Conservation (phyloP, 2,888 invertebrate genomes). For the Tuta absoluta region DNA sequence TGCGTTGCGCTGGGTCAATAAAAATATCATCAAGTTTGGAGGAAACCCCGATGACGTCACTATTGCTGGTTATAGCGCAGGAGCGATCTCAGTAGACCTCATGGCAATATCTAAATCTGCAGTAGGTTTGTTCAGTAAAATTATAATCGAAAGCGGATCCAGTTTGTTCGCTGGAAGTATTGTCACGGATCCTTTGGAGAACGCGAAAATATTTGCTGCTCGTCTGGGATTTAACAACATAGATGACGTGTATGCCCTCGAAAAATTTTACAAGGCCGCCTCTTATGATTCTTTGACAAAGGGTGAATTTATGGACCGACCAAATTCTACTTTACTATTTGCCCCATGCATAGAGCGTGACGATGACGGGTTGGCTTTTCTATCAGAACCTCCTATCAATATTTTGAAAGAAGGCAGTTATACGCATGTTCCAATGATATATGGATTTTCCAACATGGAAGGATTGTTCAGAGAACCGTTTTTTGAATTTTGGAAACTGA, state of each 20-base stretch:
- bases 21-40: constrained; percentile 54
- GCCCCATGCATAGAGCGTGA: constrained; percentile 39
- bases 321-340: constrained; percentile 38
- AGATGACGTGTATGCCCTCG: constrained; percentile 47
- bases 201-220: constrained; percentile 46
- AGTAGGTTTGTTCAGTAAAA: constrained; percentile 50
- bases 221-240: constrained; percentile 41
- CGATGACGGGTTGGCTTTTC: constrained; percentile 40
- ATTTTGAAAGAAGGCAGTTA: constrained; percentile 47
- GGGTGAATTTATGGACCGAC: constrained; percentile 35
- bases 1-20: constrained; percentile 52
- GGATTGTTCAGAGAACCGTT: constrained; percentile 42
- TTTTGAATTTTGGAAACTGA: constrained; percentile 46
- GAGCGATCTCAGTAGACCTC: constrained; percentile 49
- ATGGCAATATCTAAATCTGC: constrained; percentile 48
- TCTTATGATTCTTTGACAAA: constrained; percentile 44
- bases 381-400: constrained; percentile 47
- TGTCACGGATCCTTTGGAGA: constrained; percentile 48
- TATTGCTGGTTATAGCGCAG: constrained; percentile 51
- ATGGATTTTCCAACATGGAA: constrained; percentile 59
- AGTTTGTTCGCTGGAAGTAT: constrained; percentile 43
- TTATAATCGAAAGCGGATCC: constrained; percentile 53
- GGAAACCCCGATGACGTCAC: constrained; percentile 58
- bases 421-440: constrained; percentile 49
- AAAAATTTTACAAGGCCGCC: constrained; percentile 50